phyloP scores from a whole-genome alignment of 2,797 vertebrate species.

The Agapornis canus region DNA sequence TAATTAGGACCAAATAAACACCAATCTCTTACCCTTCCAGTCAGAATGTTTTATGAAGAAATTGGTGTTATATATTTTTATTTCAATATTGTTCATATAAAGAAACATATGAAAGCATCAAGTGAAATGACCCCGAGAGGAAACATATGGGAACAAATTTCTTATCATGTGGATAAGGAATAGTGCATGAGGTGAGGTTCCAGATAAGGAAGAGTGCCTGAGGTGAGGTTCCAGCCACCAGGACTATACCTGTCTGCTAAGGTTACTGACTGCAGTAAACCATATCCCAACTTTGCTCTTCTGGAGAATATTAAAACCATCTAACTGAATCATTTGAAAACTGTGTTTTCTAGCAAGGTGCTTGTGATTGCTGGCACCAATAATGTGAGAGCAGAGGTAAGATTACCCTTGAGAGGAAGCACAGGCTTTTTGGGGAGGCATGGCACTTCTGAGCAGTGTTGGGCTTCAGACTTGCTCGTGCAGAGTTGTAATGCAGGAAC shows the following conservation, averaged over 20 bases:
- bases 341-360: neutral
- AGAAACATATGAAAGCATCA: neutral
- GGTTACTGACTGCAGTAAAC: neutral
- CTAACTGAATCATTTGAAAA: neutral
- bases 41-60: neutral
- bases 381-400: neutral
- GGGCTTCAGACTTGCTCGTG: neutral
- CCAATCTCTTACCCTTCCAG: neutral
- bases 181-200: neutral
- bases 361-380: neutral
- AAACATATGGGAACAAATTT: neutral
- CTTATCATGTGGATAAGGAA: neutral
- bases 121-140: neutral
- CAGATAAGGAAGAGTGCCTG: neutral
- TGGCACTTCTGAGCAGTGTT: neutral
- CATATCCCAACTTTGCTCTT: neutral
- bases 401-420: neutral
- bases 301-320: neutral
- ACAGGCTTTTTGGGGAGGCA: neutral
- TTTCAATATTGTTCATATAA: neutral
- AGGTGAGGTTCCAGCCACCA: neutral
- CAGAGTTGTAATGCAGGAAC: neutral
- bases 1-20: neutral
- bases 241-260: neutral
- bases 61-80: neutral